Conservation (phyloP, 2,113 vertebrate genomes). For the Pardalotus punctatus region DNA sequence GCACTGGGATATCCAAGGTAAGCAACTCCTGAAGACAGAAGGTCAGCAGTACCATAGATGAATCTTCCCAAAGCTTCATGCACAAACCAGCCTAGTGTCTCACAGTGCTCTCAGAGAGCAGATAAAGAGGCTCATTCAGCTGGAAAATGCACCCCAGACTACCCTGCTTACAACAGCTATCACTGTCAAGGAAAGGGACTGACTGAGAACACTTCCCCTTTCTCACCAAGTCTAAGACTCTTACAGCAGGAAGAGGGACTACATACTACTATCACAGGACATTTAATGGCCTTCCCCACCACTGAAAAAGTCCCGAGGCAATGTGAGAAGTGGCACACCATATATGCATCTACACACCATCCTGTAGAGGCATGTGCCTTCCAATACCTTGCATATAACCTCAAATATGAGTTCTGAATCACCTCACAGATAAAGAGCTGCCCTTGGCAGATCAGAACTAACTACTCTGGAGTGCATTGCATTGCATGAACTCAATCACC, state of each 20-base stretch:
- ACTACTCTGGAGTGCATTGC: background rate
- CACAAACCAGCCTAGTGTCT: background rate
- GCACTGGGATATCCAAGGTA: background rate
- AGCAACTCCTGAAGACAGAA: background rate
- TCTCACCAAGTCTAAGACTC: background rate
- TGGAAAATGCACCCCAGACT: background rate
- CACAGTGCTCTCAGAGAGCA: background rate
- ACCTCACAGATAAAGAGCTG: background rate
- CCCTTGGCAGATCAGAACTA: background rate
- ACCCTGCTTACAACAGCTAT: background rate
- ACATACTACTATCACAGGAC: background rate
- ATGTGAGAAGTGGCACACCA: background rate
- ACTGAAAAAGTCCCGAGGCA: background rate
- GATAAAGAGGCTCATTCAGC: fast-evolving
- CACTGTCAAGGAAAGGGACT: background rate
- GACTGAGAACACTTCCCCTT: background rate
- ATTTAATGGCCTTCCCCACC: background rate
- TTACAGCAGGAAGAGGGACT: background rate
- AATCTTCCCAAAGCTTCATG: background rate
- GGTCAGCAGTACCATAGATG: background rate
- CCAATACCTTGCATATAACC: background rate
- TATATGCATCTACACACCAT: background rate
- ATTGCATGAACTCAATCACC: background rate
- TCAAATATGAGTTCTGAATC: background rate
- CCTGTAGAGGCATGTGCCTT: background rate